phyloP scores from a whole-genome alignment of 2,888 invertebrate species.

The Strigamia maritima region DNA sequence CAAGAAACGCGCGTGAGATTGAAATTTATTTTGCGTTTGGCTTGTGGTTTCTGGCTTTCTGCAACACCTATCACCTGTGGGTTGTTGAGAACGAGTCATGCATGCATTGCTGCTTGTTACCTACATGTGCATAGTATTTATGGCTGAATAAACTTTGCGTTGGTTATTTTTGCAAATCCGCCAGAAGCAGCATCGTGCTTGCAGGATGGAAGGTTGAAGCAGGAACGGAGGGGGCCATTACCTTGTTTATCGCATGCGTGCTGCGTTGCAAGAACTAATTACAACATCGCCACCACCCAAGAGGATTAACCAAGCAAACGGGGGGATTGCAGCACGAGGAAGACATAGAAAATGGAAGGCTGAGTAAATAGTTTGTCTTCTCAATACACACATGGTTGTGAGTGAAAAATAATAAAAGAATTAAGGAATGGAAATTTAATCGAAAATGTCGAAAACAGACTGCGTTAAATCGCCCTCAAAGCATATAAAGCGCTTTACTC shows the following conservation, averaged over 20 bases:
- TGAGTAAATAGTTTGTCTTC: background rate
- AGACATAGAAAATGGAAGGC: background rate
- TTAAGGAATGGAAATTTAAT: constrained; percentile 4
- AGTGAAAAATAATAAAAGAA: constrained; percentile 18
- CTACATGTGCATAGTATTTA: background rate
- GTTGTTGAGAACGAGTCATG: background rate
- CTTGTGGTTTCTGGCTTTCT: background rate
- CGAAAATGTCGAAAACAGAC: background rate
- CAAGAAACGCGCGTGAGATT: too few relatives aligned
- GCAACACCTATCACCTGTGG: background rate
- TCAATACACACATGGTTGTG: background rate
- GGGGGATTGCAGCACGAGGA: background rate
- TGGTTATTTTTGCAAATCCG: constrained; percentile 6
- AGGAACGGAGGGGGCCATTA: background rate
- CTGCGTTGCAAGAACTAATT: constrained; percentile 17
- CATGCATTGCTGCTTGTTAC: constrained; percentile 7
- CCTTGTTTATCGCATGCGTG: background rate
- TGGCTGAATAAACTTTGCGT: background rate
- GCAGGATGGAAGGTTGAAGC: background rate
- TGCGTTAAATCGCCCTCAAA: background rate
- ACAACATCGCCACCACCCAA: constrained; percentile 19
- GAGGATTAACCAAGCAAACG: constrained; percentile 16
- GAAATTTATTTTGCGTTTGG: background rate
- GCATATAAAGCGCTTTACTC: background rate
- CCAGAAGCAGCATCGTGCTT: background rate